Evolutionary conservation across 1,140 invertebrate genomes (phyloP), one percentile per base, ranked within the genome.

Genomic region (Drosophila jambulina): DNA sequence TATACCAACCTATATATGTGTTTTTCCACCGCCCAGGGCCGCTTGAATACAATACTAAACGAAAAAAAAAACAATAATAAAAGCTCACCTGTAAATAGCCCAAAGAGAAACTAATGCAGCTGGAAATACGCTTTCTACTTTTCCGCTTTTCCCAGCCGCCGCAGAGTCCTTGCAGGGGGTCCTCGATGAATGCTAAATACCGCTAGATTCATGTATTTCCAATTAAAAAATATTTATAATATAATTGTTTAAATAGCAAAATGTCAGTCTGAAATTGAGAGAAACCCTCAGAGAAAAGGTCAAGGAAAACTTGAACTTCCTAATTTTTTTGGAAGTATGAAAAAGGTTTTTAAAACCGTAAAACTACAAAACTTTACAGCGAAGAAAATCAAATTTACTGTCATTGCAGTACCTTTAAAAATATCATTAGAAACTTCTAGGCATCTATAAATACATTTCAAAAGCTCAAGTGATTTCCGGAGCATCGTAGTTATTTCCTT

Each of bases 101-200:
- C 25, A 69, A 59, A 17, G 38, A 38, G 15, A 70, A 34, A 21
- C 27, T 17, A 48, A 36, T 49, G 67, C 54, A 60, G 69, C 69
- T 71, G 54, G 17, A 71, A 71, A 60, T 72, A 34, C 13, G 70
- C 70, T 72, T 72, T 27, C 2, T 36, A 42, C n/a, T 48, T 32
- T 60, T 23, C 15, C 19, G 70, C 70, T 60, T 72, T 59, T 27
- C 42, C 13, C 17, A 49, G 51, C 36, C 34, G 32, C 34, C 53
- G 21, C 27, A 4, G 10, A 15, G 51, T 59, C 38, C 69, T 72
- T 72, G 68, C 53, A 48, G 27, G 19, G 27, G 21, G 53, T 56
- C 15, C 8, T 23, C 8, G 1, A 54, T 34, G 6, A 45, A 51
- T 32, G 21, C 3, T 10, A 25, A 27, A n/a, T 12, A 27, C 0